Evolutionary conservation across 1,140 invertebrate species (phyloP).

Genomic region (Euwallacea fornicatus): DNA sequence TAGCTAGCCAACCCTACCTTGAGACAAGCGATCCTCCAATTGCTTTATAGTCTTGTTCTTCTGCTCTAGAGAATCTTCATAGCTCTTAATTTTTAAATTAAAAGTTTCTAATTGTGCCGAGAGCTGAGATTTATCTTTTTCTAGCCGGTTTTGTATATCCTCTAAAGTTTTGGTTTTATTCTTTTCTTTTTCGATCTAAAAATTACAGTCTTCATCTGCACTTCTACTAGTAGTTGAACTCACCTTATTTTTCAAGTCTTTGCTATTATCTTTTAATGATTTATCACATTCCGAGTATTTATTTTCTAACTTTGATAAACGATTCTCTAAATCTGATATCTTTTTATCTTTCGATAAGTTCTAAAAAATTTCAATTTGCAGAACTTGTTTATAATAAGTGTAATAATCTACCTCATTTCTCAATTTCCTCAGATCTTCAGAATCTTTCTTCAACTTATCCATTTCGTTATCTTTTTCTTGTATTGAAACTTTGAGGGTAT

Average conservation of each 20-base stretch:
- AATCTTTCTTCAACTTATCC: conserved; percentile 61
- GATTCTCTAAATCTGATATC: conserved; percentile 60
- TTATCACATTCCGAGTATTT: conserved; percentile 64
- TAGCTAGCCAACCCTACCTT: conserved; percentile 37
- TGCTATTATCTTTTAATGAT: conserved; percentile 62
- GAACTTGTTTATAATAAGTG: background rate
- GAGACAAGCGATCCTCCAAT: conserved; percentile 54
- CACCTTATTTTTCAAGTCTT: conserved; percentile 65
- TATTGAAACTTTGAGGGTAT: conserved; percentile 51
- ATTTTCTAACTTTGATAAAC: conserved; percentile 63
- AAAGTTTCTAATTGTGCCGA: conserved; percentile 54
- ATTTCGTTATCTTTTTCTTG: conserved; percentile 59
- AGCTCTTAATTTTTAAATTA: conserved; percentile 58
- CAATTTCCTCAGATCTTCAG: conserved; percentile 59
- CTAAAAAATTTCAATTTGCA: conserved; percentile 50
- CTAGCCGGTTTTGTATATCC: conserved; percentile 61
- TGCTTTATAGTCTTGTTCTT: conserved; percentile 63
- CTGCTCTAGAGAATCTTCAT: conserved; percentile 60
- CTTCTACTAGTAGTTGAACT: conserved; percentile 22
- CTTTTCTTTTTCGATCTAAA: conserved; percentile 63
- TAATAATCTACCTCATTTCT: conserved; percentile 55
- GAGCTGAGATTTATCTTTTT: conserved; percentile 53
- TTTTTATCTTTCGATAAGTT: conserved; percentile 61
- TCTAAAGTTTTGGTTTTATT: conserved; percentile 61
- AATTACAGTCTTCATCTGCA: conserved; percentile 21